phyloP scores from a whole-genome alignment of 2,113 vertebrate genomes.

The Ammospiza nelsoni region DNA sequence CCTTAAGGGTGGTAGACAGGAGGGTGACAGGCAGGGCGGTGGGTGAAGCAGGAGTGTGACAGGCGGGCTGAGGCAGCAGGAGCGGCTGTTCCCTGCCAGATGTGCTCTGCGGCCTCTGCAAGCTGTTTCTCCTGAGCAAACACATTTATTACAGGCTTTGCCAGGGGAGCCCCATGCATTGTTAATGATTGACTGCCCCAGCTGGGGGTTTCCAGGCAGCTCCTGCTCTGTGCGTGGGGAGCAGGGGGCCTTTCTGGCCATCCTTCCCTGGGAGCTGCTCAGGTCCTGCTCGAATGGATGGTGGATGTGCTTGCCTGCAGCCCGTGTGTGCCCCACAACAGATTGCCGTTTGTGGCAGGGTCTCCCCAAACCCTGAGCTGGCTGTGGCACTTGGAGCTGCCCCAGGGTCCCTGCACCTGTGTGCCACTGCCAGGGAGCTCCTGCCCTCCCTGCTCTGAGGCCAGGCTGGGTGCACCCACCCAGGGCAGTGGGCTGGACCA shows the following conservation, averaged over 20 bases:
- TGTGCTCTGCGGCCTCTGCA: background rate
- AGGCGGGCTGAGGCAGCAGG: background rate
- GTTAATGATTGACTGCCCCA: slow-evolving; percentile 66
- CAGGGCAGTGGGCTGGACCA: accelerated
- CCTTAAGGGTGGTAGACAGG: background rate
- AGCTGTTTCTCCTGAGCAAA: slow-evolving; percentile 34
- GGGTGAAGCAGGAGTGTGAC: background rate
- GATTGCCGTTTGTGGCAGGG: background rate
- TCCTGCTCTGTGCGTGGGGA: background rate
- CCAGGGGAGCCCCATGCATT: background rate
- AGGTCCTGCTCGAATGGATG: accelerated
- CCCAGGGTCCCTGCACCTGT: background rate
- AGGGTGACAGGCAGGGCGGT: background rate
- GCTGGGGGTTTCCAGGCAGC: background rate
- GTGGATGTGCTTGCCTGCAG: background rate
- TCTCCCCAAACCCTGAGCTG: background rate
- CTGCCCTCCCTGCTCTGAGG: background rate
- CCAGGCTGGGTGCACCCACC: background rate
- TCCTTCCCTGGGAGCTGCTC: background rate
- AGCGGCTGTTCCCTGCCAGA: background rate
- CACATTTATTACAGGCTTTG: slow-evolving; percentile 6
- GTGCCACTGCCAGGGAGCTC: background rate
- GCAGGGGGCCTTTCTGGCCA: accelerated
- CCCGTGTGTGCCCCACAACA: accelerated
- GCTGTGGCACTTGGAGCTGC: background rate